Evolutionary conservation across 2,888 invertebrate species (phyloP), one percentile per base, ranked within the genome.

Genomic region (Sepioteuthis lessoniana): DNA sequence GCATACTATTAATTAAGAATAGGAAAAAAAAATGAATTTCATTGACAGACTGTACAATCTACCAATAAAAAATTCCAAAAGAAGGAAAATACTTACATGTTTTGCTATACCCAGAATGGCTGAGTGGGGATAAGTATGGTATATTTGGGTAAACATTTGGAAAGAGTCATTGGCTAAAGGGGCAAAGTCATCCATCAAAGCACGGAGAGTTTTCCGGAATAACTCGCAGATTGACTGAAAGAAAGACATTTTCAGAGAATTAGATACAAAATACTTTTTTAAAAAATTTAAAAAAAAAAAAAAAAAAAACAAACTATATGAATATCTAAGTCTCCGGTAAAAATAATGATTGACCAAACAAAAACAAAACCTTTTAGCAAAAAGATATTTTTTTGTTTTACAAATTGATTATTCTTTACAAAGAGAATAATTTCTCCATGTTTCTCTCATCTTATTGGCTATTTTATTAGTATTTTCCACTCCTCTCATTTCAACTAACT

Each of bases 51-150:
- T 76, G n/a, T 76, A 76, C n/a, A 76, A 76, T 76, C n/a, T 3
- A 76, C n/a, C n/a, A 76, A n/a, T n/a, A 35, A 76, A 76, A 76
- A 35, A n/a, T n/a, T n/a, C 76, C n/a, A n/a, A 13, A 16, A 76
- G n/a, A n/a, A 38, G 7, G 16, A 0, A 38, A 91, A 46, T n/a
- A 93, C 94, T 90, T 97, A 98, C 98, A 96, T 98, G 98, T 98
- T 98, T 98, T 31, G 98, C 98, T 94, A 98, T 98, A 95, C 98
- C 98, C 93, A 98, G 97, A 0, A 98, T 98, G 21, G 98, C 97
- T 2, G 98, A 97, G 96, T 98, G 98, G 10, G 98, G 98, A 94
- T 98, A 97, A 31, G 98, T 97, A 96, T 98, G 97, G 96, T 98
- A 98, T 92, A 98, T 98, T 94, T 98, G 98, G 47, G 98, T 97